Percentiles rank a stretch among this genome's conserved stretches.
phyloP scores from a whole-genome alignment of 2,888 invertebrate species.

The Siphlonurus alternatus region DNA sequence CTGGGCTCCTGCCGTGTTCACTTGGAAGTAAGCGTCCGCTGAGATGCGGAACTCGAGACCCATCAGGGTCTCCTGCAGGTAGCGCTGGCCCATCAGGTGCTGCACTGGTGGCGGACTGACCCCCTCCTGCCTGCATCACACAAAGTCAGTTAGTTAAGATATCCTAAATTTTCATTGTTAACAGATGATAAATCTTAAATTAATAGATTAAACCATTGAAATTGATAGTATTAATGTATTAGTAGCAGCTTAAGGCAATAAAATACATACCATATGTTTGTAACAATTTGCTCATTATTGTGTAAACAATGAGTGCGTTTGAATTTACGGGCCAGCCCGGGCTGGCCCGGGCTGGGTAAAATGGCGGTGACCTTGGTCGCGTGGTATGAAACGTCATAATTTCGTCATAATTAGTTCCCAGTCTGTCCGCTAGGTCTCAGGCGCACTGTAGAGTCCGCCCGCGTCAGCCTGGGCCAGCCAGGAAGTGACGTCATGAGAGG shows the following conservation, averaged over 20 bases:
- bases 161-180: neutral
- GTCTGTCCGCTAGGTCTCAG: too few relatives aligned
- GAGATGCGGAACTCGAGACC: slow-evolving; percentile 61
- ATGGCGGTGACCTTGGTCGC: too few relatives aligned
- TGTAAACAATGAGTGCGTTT: too few relatives aligned
- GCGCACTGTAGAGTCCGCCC: too few relatives aligned
- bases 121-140: slow-evolving; percentile 35
- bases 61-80: slow-evolving; percentile 52
- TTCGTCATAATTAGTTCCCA: too few relatives aligned
- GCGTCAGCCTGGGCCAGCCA: too few relatives aligned
- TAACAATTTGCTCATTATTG: too few relatives aligned
- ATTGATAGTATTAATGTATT: neutral
- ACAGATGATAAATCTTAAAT: slow-evolving; percentile 1
- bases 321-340: too few relatives aligned
- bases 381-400: too few relatives aligned
- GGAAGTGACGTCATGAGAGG: too few relatives aligned
- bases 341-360: too few relatives aligned
- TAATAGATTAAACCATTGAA: neutral
- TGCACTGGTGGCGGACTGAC: slow-evolving; percentile 40
- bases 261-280: too few relatives aligned
- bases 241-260: neutral
- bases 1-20: slow-evolving; percentile 58
- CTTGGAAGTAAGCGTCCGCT: slow-evolving; percentile 70
- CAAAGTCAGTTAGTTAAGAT: slow-evolving; percentile 5
- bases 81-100: slow-evolving; percentile 52